Evolutionary conservation across 2,797 vertebrate species (phyloP), one percentile per base, ranked within the genome.

Genomic region (Arnoldichthys spilopterus): DNA sequence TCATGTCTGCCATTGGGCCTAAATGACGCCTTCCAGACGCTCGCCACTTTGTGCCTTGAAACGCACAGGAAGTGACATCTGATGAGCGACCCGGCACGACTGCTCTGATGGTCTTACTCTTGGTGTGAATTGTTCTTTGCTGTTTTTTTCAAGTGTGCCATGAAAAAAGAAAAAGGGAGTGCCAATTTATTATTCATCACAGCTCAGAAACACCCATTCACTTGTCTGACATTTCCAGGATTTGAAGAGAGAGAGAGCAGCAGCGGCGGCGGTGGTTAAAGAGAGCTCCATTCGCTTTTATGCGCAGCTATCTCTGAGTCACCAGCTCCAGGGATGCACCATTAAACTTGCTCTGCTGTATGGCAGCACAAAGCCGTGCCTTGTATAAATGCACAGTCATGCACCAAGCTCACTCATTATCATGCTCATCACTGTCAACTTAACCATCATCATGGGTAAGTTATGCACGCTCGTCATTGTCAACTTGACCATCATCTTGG

Each of bases 121-220:
- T 80, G 85, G 86, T 87, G 86, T 87, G 85, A 87, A 85, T 87
- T 87, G 71, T 84, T 67, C 74, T 74, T 61, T 45, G n/a, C 12
- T 84, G 88, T 54, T 81, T 86, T n/a, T 86, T 83, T 73, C 54
- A 74, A 89, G 80, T 82, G 87, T 73, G 58, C 82, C 72, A 45
- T 32, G 56, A 81, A 79, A 82, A 86, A 74, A n/a, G n/a, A n/a
- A 82, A 73, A 83, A 75, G 30, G 47, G 40, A 0, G 16, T 2
- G 16, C 0, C 85, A 77, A 91, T 91, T 89, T 86, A 91, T 92
- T 90, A 92, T 92, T 92, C 88, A 92, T 89, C 83, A 83, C 18
- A 62, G 81, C 62, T 54, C 26, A 51, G 81, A 86, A 76, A 84
- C 82, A 86, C 86, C 84, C 87, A 87, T 86, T 87, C 86, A 87